A percentile compares a stretch with the other conserved stretches of the same genome.
Conservation (phyloP, 2,113 vertebrate species). For the Halcyon senegalensis region DNA sequence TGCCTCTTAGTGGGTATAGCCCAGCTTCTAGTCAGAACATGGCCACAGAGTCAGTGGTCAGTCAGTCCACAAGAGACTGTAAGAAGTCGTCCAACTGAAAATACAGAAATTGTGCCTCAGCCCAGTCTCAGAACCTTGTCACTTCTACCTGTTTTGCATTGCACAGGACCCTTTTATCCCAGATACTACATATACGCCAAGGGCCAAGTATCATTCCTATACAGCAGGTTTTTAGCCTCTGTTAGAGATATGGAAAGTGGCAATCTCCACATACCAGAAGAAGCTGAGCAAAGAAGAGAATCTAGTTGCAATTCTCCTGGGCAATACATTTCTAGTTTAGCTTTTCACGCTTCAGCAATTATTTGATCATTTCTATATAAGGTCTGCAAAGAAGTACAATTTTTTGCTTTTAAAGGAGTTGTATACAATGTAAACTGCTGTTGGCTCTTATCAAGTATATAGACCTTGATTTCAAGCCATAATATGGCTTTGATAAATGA, state of each 20-base stretch:
- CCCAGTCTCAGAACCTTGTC: background rate
- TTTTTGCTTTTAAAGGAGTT: background rate
- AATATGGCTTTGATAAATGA: background rate
- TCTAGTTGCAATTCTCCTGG: background rate
- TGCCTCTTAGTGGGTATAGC: background rate
- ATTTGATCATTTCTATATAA: background rate
- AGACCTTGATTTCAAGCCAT: background rate
- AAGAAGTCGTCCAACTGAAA: background rate
- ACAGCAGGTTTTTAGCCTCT: background rate
- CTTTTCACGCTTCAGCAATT: background rate
- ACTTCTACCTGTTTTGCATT: background rate
- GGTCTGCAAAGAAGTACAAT: background rate
- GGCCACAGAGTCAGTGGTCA: background rate
- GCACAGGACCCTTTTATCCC: background rate
- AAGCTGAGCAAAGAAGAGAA: background rate
- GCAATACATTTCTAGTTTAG: background rate
- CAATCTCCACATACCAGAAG: background rate
- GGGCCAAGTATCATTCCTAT: background rate
- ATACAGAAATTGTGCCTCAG: background rate
- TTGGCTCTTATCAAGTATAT: background rate
- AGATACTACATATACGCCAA: background rate
- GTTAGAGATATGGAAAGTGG: background rate
- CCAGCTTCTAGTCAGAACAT: fast-evolving
- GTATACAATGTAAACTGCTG: background rate
- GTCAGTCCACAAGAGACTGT: background rate